Conservation (phyloP, 2,113 vertebrate species). For the Syngnathus typhle region DNA sequence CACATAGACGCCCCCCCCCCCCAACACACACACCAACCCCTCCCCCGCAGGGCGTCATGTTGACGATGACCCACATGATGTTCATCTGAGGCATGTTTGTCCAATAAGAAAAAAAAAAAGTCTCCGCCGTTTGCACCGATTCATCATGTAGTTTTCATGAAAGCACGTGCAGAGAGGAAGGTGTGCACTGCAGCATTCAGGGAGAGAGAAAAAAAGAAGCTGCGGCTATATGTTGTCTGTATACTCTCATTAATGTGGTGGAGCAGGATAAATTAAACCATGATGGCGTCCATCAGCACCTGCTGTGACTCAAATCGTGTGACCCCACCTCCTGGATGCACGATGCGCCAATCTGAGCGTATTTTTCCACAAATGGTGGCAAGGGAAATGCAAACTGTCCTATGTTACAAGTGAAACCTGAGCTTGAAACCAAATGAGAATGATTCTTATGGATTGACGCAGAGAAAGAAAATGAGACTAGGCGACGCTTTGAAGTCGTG, state of each 20-base stretch:
- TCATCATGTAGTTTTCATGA: constrained; percentile 29
- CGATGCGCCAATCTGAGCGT: neutral
- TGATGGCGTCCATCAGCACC: neutral
- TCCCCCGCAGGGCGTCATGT: constrained; percentile 7
- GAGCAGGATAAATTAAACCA: neutral
- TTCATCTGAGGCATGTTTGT: constrained; percentile 18
- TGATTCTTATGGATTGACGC: neutral
- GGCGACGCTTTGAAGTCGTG: neutral
- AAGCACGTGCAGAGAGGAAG: constrained; percentile 28
- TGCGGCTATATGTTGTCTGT: constrained; percentile 9
- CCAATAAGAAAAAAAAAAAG: constrained; percentile 15
- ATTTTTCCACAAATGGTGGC: neutral
- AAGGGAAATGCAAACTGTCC: neutral
- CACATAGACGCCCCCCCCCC: neutral
- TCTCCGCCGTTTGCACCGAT: constrained; percentile 27
- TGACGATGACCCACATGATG: constrained; percentile 47
- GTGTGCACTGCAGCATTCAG: constrained; percentile 48
- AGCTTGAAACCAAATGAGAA: no score
- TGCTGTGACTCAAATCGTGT: neutral
- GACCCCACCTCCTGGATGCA: neutral
- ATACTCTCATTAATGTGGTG: neutral
- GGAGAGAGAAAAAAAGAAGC: constrained; percentile 5
- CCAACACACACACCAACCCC: neutral
- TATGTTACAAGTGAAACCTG: neutral
- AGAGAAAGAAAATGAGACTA: neutral